A percentile compares a stretch with the other conserved stretches of the same genome.
These are phyloP conservation scores for Chelidonichthys spinosus DNA, from an alignment of 2,797 vertebrate genomes.

Conservation along the genomic window DNA sequence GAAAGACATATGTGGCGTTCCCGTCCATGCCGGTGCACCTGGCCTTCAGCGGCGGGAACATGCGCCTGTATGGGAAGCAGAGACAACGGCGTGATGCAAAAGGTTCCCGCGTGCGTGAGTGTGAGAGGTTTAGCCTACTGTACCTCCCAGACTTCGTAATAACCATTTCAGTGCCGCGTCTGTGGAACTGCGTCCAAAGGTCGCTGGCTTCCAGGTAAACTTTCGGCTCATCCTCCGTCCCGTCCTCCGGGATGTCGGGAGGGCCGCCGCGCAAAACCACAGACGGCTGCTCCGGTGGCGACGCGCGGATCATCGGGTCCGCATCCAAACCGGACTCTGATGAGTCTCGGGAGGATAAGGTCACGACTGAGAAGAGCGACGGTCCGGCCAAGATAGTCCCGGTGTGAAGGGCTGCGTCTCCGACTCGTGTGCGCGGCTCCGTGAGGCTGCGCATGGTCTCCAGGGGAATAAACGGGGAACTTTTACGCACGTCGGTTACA, in stretches of 20 bases:
- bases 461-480: not conserved
- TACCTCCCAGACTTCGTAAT: constrained; percentile 97
- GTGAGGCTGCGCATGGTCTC: constrained; percentile 58
- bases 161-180: constrained; percentile 94
- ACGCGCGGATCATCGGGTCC: constrained; percentile 80
- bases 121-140: constrained; percentile 79
- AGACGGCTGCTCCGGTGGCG: constrained; percentile 79
- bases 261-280: constrained; percentile 80
- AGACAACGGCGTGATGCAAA: not conserved
- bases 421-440: constrained; percentile 71
- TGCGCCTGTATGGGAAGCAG: constrained; percentile 83
- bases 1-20: constrained; percentile 90
- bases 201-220: constrained; percentile 92
- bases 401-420: constrained; percentile 83
- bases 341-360: constrained; percentile 83
- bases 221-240: constrained; percentile 90
- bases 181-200: constrained; percentile 95
- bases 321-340: constrained; percentile 82
- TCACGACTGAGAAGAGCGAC: constrained; percentile 84
- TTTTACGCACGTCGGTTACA: constrained; percentile 42
- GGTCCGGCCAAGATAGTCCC: constrained; percentile 85
- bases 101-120: not conserved
- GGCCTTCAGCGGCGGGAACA: constrained; percentile 95
- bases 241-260: constrained; percentile 83
- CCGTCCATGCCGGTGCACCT: constrained; percentile 91